Percentiles rank a stretch among this genome's conserved stretches.
Evolutionary conservation across 2,797 vertebrate genomes (phyloP).

Genomic region (Sebastiscus tertius): DNA sequence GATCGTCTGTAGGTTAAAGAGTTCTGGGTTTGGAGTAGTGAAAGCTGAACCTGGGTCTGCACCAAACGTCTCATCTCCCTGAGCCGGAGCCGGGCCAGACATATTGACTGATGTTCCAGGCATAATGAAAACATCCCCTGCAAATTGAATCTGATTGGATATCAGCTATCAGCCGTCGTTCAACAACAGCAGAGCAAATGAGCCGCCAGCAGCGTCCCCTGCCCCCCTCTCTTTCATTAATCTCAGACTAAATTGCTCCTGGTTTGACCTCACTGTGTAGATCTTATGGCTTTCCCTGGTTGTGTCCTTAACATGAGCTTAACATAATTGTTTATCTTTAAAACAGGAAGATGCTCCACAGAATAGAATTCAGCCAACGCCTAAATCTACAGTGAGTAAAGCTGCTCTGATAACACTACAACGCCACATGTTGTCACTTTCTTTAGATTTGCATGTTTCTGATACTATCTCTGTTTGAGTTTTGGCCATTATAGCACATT

Average conservation of each 20-base stretch:
- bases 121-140: constrained; percentile 68
- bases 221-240: constrained; percentile 26
- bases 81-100: constrained; percentile 38
- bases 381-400: not conserved
- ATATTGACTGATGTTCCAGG: constrained; percentile 60
- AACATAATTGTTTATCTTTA: not conserved
- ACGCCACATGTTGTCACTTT: not conserved
- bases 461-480: not conserved
- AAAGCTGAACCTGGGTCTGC: constrained; percentile 21
- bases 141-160: constrained; percentile 70
- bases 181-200: constrained; percentile 51
- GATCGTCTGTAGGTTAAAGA: not conserved
- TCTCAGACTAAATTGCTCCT: constrained; percentile 38
- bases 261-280: constrained; percentile 29
- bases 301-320: constrained; percentile 1
- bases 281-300: not conserved
- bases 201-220: constrained; percentile 21
- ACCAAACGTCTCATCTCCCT: constrained; percentile 9
- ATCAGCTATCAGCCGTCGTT: constrained; percentile 62
- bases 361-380: constrained; percentile 1
- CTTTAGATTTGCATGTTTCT: not conserved
- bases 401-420: not conserved
- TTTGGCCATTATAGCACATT: not conserved
- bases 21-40: not conserved
- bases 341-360: not conserved